phyloP scores from a whole-genome alignment of 2,113 vertebrate species.

The Hyla sarda region DNA sequence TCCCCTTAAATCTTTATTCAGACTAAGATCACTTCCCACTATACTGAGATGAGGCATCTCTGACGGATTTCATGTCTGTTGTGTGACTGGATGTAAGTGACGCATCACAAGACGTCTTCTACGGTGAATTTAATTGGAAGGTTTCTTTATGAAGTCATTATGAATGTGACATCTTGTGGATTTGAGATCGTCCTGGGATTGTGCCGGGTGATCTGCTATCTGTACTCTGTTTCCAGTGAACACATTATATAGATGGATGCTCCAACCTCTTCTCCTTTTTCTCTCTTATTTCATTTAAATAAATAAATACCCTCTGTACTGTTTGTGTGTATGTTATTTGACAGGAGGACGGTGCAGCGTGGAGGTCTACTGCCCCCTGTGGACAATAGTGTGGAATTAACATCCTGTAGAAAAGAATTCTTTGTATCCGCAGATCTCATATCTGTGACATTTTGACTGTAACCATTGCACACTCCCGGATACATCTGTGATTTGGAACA shows the following conservation, averaged over 20 bases:
- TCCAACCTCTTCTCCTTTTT: conserved; percentile 11
- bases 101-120: background rate
- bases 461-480: background rate
- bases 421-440: background rate
- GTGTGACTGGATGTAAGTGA: conserved; percentile 6
- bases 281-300: conserved; percentile 14
- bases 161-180: conserved; percentile 6
- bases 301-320: background rate
- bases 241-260: conserved; percentile 23
- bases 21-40: too few species aligned
- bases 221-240: background rate
- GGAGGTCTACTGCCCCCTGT: conserved; percentile 47
- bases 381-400: background rate
- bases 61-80: background rate
- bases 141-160: conserved; percentile 18
- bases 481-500: background rate
- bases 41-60: background rate
- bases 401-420: background rate
- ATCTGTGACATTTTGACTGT: background rate
- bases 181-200: conserved; percentile 7
- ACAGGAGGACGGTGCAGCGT: background rate
- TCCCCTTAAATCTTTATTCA: background rate
- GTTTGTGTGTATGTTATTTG: background rate
- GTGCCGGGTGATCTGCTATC: background rate
- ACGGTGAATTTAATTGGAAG: conserved; percentile 16